Evolutionary conservation across 2,113 vertebrate species (phyloP), one percentile per base, ranked within the genome.

Genomic region (Brienomyrus brachyistius): DNA sequence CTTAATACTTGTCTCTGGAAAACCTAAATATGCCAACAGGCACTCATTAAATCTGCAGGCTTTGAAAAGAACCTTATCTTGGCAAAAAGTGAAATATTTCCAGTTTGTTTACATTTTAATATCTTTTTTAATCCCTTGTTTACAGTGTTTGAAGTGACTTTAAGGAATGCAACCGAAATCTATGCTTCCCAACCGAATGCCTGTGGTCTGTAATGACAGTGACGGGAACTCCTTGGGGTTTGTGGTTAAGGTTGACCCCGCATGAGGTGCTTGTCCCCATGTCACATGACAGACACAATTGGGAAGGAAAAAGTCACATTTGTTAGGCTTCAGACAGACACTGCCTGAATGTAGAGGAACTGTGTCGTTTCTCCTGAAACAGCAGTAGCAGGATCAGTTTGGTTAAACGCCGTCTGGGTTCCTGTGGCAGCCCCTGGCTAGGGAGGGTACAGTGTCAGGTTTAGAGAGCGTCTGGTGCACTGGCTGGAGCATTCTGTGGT

Each of bases 401-500:
- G 93, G 92, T 92, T 82, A 45, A 45, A 82, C 19, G 35, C 4
- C 7, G 35, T 82, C 77, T 82, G 35, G 15, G 91, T 92, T 89
- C 91, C 90, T 91, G 90, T 52, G 51, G 90, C 92, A 92, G 89
- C 87, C 82, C 23, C 88, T 59, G 88, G 91, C 93, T 91, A 91
- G 15, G 92, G 90, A 92, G 91, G 59, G 6, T 17, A 92, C 91
- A 92, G 88, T 90, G 92, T 92, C 94, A 91, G 93, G 91, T 93
- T 40, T 74, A 92, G 94, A 95, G 95, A 93, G 89, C 94, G 95
- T 95, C 94, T 11, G 90, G 88, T 51, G 62, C 7, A 87, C 92
- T 94, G 94, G 94, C 94, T 95, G 95, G 93, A 96, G 95, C 93
- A 93, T 91, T 92, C 93, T 95, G 52, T n/a, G 92, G 95, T 96